Evolutionary conservation across 2,113 vertebrate genomes (phyloP), one percentile per base, ranked within the genome.

Genomic region (Porphyrio hochstetteri): DNA sequence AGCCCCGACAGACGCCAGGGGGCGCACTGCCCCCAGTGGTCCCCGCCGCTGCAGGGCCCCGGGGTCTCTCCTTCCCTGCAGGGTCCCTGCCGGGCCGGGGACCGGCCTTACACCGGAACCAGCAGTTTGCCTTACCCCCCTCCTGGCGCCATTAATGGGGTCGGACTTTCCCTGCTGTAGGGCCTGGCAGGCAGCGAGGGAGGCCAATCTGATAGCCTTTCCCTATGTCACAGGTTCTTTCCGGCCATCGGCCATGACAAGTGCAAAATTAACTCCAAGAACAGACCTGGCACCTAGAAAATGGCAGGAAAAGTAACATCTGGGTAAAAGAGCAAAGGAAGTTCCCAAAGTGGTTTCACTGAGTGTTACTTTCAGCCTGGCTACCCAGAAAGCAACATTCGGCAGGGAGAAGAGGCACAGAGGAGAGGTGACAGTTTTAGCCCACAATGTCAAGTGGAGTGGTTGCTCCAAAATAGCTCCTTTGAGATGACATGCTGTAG

Each of bases 361-460:
- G 3, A 7, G 52, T 2, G 18, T 10, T 31, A 16, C 7, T 64
- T 40, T 19, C 42, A 35, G n/a, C 36, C 44, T 17, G 11, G 25
- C 36, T 2, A 1, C 14, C 24, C 18, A 9, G 10, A 56, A 15
- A 83, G 27, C 35, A 13, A 50, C 7, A 1, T 5, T 4, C 23
- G 48, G 48, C 19, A 48, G 48, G 48, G 48, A 12, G 14, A 11
- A 9, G 31, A 35, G 13, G 5, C 1, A 2, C 0, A 3, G 24
- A 35, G 53, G 28, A 31, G 25, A 65, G 15, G 38, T 6, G 36
- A 14, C 42, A 15, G 42, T 46, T 35, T 57, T 2, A 38, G 42
- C 21, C 59, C 17, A 2, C 2, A 0, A 1, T 10, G 64, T 46
- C 3, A 3, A n/a, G 7, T 0, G 5, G 23, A 53, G 28, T 5